Evolutionary conservation across 2,888 invertebrate species (phyloP), one percentile per base, ranked within the genome.

Genomic region (Temnothorax ravouxi): DNA sequence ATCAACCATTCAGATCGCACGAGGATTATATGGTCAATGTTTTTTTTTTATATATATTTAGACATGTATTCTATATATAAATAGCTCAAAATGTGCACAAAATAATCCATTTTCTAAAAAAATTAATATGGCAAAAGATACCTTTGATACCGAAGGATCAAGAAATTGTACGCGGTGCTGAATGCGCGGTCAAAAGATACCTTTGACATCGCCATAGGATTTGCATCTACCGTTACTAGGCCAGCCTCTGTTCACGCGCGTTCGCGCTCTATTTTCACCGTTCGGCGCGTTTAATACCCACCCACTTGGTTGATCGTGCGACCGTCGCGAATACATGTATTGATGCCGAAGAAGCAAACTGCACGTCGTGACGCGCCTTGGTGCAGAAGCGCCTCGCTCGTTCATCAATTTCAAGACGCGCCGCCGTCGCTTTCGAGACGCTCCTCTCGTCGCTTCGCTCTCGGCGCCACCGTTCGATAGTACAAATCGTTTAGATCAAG

Each of bases 191-290:
- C n/a, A 47, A 61, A 47, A 47, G 41, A 59, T 59, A 44, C n/a
- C 52, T 76, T 41, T 25, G 61, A 52, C 25, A 64, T 13, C 38
- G n/a, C n/a, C 50, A 18, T 41, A 66, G 13, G 18, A 76, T 76
- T 64, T 38, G 4, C 38, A 34, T 41, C 52, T 76, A 54, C 25
- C 76, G 76, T 77, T 83, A 85, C 59, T 67, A 83, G 85, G 74
- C 67, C 84, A 84, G 52, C 64, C 56, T 29, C 62, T 38, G 67
- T 64, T 50, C n/a, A 38, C 38, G 71, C 38, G 52, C 38, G 71
- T 13, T 38, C 38, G 18, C 74, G 84, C 81, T 86, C 72, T 83
- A 85, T 87, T 87, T 87, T 81, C 81, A 81, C 86, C 75, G 83
- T 69, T 76, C 75, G 56, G 62, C 79, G 79, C 69, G 62, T 81